Conservation (phyloP, 2,797 vertebrate species). For the Naso thynnoides region DNA sequence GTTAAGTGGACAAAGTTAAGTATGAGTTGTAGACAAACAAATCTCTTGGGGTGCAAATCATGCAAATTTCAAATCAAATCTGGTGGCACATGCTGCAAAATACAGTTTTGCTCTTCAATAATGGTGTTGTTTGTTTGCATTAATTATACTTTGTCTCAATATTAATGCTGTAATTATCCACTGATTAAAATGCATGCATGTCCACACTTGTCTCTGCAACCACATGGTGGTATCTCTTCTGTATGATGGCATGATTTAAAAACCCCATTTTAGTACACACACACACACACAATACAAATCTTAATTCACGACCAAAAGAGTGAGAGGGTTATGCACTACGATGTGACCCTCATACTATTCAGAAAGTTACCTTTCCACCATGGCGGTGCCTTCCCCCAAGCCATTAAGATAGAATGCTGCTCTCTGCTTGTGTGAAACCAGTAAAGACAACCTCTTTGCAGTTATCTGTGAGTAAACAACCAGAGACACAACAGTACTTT, state of each 20-base stretch:
- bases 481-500: slow-evolving; percentile 85
- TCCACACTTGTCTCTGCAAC: not conserved
- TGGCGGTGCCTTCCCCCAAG: slow-evolving; percentile 87
- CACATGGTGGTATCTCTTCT: not conserved
- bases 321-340: slow-evolving; percentile 11
- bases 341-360: slow-evolving; percentile 78
- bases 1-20: not conserved
- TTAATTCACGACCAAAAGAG: slow-evolving; percentile 62
- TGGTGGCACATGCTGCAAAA: slow-evolving; percentile 8
- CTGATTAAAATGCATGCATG: slow-evolving; percentile 17
- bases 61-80: not conserved
- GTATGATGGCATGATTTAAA: slow-evolving; percentile 52
- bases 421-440: slow-evolving; percentile 95
- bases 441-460: slow-evolving; percentile 97
- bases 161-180: not conserved
- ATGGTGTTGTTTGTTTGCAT: not conserved
- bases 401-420: slow-evolving; percentile 94
- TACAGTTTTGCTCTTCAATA: not conserved
- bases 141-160: slow-evolving; percentile 3
- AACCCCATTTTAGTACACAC: slow-evolving; percentile 24
- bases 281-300: slow-evolving; percentile 50
- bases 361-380: slow-evolving; percentile 90
- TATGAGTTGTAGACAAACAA: not conserved
- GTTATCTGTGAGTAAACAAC: slow-evolving; percentile 96
- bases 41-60: not conserved